Base-by-base conservation (phyloP, 2,113 vertebrate species). In the Scytalopus superciliaris region DNA sequence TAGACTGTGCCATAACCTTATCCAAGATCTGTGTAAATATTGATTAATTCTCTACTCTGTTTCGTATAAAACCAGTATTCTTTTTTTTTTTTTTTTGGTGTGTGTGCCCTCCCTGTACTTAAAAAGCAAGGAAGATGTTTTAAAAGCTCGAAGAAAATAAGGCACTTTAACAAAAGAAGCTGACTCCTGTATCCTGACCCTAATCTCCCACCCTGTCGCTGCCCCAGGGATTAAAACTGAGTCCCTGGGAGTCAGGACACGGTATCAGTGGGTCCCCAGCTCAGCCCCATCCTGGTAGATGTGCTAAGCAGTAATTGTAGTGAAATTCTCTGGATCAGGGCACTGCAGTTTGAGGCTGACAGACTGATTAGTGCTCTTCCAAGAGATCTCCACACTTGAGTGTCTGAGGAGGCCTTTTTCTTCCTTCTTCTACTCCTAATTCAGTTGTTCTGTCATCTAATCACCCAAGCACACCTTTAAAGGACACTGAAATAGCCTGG, bases 11-110 rank as follows among this genome's bases (percentile, higher is more conserved):
- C 49, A 19, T 87, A 93, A 92, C 90, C 66, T 92, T 95, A 64
- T 76, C 89, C 69, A 33, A 83, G 92, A 82, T 62, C 89, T 86
- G 5, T 98, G 98, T 98, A 98, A 98, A 98, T 98, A 98, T 31
- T 82, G 87, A 89, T 91, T 90, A 47, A 84, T 94, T 77, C 93
- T 90, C 76, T 90, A 33, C 90, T 95, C 82, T 84, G 44, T 94
- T 84, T 88, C 90, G 63, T 97, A 97, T 97, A 97, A 98, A 98
- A 79, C 35, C 78, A 87, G 57, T 95, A 78, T 87, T 95, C 59
- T 31, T 45, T 52, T 76, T 67, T 79, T 59, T 57, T 22, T 4
- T 37, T 28, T n/a, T 77, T 82, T 73, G n/a, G n/a, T 35, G 52
- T 57, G 16, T 10, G 33, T 62, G 55, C 14, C 21, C 19, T 45